phyloP scores from a whole-genome alignment of 1,140 invertebrate species.

The Schlechtendalia chinensis region DNA sequence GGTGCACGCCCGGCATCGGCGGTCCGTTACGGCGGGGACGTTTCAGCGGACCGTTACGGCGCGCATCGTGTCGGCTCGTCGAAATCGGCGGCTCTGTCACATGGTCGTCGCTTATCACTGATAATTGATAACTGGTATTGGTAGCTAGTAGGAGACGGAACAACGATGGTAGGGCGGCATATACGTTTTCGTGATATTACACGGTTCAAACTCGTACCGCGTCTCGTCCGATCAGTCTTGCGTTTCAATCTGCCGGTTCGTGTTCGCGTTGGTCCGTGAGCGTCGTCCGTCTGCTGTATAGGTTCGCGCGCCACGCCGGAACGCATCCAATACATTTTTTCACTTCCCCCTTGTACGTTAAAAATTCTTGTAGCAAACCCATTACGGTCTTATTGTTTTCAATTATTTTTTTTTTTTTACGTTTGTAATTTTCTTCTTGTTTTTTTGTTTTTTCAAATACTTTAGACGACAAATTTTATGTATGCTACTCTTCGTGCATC shows the following conservation, averaged over 20 bases:
- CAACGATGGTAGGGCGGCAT: neutral
- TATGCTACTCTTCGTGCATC: neutral
- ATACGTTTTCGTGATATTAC: constrained; percentile 15
- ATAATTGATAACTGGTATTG: neutral
- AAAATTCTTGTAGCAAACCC: too few relatives aligned
- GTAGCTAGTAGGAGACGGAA: neutral
- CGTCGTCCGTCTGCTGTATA: too few relatives aligned
- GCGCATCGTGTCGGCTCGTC: neutral
- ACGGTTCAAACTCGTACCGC: constrained; percentile 10
- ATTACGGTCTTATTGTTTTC: too few relatives aligned
- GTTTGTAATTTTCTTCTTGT: neutral
- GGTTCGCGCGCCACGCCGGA: too few relatives aligned
- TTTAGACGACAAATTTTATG: neutral
- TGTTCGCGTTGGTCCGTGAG: too few relatives aligned
- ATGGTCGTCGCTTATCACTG: neutral
- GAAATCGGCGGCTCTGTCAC: neutral
- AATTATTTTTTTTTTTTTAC: too few relatives aligned
- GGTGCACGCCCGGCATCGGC: too few relatives aligned
- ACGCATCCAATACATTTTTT: too few relatives aligned
- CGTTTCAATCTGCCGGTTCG: constrained; percentile 1
- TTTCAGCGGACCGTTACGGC: neutral
- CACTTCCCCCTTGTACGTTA: too few relatives aligned
- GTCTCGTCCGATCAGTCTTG: constrained; percentile 14
- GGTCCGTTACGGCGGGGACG: neutral
- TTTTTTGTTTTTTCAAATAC: neutral